phyloP scores from a whole-genome alignment of 1,140 invertebrate genomes.

The Leptopilina clavipes region DNA sequence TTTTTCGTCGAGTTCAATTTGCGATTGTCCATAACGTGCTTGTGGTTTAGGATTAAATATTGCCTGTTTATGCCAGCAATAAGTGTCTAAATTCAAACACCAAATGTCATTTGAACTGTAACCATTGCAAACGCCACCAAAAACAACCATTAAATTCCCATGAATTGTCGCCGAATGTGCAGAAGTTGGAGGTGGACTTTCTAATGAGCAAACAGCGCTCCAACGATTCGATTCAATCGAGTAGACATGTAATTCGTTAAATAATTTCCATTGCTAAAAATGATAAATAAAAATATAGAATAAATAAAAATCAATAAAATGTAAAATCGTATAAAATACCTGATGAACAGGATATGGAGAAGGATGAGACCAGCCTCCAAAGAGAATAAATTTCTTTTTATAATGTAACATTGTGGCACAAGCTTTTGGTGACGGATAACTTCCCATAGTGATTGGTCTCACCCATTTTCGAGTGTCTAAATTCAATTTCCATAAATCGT shows the following conservation, averaged over 20 bases:
- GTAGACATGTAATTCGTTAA: conserved; percentile 95
- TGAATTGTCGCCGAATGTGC: conserved; percentile 96
- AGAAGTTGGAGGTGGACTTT: conserved; percentile 85
- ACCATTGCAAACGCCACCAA: conserved; percentile 82
- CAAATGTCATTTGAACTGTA: conserved; percentile 90
- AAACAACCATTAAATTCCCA: conserved; percentile 91
- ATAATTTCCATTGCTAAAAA: conserved; percentile 83
- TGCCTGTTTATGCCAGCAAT: conserved; percentile 86
- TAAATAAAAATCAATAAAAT: conserved; percentile 10
- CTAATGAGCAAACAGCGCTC: conserved; percentile 81
- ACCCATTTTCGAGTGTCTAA: conserved; percentile 89
- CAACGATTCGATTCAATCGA: conserved; percentile 89
- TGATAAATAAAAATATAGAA: conserved; percentile 32
- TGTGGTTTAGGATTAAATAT: conserved; percentile 82
- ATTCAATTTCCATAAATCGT: conserved; percentile 97
- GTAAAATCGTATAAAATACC: conserved; percentile 66
- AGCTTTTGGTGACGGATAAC: conserved; percentile 96
- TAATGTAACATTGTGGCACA: conserved; percentile 93
- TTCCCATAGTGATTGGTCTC: conserved; percentile 86
- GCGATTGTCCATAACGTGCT: conserved; percentile 92
- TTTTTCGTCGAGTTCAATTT: conserved; percentile 83
- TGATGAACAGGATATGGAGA: conserved; percentile 93
- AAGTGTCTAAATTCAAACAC: conserved; percentile 87
- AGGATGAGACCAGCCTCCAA: conserved; percentile 97
- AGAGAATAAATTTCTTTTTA: conserved; percentile 89